Evolutionary conservation across 2,888 invertebrate genomes (phyloP).

Genomic region (Melieria crassipennis): DNA sequence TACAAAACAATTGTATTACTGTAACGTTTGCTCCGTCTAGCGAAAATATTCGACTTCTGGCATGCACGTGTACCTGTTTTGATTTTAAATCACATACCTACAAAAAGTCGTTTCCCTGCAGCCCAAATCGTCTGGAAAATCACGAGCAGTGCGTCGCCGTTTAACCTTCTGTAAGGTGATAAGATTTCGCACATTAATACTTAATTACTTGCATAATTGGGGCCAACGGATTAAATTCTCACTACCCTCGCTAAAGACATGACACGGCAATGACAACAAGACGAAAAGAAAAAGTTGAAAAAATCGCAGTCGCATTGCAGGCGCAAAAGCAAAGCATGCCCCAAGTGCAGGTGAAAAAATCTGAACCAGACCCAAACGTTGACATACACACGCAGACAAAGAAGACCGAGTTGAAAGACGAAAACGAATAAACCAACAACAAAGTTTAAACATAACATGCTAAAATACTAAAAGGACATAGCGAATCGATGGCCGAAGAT

Average conservation of each 20-base stretch:
- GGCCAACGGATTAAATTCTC: constrained; percentile 61
- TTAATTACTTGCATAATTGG: constrained; percentile 64
- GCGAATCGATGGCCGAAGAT: constrained; percentile 39
- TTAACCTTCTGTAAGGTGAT: constrained; percentile 57
- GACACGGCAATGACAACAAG: constrained; percentile 20
- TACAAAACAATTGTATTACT: too few species aligned
- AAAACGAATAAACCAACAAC: too few species aligned
- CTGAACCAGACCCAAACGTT: neutral
- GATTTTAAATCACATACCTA: constrained; percentile 23
- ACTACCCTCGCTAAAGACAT: constrained; percentile 32
- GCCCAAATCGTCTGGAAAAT: constrained; percentile 58
- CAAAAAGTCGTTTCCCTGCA: too few species aligned
- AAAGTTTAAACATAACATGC: neutral
- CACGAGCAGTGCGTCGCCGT: constrained; percentile 44
- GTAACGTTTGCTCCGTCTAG: too few species aligned
- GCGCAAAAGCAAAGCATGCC: neutral
- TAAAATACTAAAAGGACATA: constrained; percentile 35
- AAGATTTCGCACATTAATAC: constrained; percentile 63
- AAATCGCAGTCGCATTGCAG: constrained; percentile 20
- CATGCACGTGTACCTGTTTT: too few species aligned
- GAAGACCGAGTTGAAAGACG: too few species aligned
- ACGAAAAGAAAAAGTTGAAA: constrained; percentile 29
- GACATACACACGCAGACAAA: too few species aligned
- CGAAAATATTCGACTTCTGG: too few species aligned
- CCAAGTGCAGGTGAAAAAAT: constrained; percentile 22